Evolutionary conservation across 1,140 invertebrate species (phyloP).

Genomic region (Dendrolimus punctatus): DNA sequence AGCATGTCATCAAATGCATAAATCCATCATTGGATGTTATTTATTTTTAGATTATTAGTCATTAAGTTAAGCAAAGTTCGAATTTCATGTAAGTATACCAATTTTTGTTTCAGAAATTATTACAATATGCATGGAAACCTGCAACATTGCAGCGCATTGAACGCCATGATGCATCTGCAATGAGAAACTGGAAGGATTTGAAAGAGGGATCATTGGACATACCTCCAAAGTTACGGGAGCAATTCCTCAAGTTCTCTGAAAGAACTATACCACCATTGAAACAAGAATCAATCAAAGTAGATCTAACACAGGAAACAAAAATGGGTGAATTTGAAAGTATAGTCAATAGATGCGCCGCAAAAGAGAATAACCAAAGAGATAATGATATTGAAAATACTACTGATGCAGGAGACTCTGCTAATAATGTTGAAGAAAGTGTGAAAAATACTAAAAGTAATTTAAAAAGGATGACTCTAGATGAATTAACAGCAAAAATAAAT

Average conservation of each 20-base stretch:
- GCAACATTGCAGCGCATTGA: slow-evolving; percentile 70
- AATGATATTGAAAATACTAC: slow-evolving; percentile 15
- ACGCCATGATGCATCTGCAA: slow-evolving; percentile 76
- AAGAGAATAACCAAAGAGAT: slow-evolving; percentile 19
- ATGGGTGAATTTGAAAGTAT: slow-evolving; percentile 63
- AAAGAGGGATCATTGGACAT: slow-evolving; percentile 70
- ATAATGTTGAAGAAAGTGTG: slow-evolving; percentile 17
- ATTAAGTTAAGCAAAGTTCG: not conserved
- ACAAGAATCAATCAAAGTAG: slow-evolving; percentile 47
- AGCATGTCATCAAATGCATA: too few species aligned
- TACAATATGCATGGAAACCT: slow-evolving; percentile 77
- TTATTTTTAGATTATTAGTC: too few species aligned
- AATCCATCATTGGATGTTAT: too few species aligned
- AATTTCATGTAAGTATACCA: slow-evolving; percentile 1
- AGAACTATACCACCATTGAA: slow-evolving; percentile 66
- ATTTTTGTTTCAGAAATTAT: slow-evolving; percentile 70
- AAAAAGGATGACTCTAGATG: slow-evolving; percentile 44
- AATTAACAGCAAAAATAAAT: slow-evolving; percentile 46
- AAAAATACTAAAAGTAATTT: slow-evolving; percentile 19
- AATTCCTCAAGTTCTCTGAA: slow-evolving; percentile 78
- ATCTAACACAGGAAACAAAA: slow-evolving; percentile 39
- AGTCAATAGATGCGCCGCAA: slow-evolving; percentile 40
- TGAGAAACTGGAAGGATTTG: slow-evolving; percentile 79
- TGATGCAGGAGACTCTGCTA: slow-evolving; percentile 18
- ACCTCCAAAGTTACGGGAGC: slow-evolving; percentile 65